These are phyloP conservation scores for Patella pellucida DNA, from an alignment of 2,888 invertebrate species.

Conservation along the genomic window DNA sequence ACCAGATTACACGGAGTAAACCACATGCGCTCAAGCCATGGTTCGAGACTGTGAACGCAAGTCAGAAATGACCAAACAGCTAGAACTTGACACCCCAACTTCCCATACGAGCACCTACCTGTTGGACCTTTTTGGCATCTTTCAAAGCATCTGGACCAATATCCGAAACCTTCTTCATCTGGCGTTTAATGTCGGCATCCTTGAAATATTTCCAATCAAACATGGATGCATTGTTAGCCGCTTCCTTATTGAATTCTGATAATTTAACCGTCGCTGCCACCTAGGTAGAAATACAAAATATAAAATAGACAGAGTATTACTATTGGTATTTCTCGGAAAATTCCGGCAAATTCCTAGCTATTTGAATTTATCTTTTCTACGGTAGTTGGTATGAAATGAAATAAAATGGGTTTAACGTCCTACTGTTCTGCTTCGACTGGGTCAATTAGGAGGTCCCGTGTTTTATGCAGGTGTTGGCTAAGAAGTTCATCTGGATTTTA, in stretches of 20 bases:
- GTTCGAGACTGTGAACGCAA: too few species aligned
- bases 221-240: slow-evolving; percentile 81
- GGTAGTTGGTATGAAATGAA: too few species aligned
- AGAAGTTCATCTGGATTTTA: too few species aligned
- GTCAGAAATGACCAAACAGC: too few species aligned
- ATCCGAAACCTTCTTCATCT: slow-evolving; percentile 81
- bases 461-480: too few species aligned
- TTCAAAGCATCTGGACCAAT: slow-evolving; percentile 80
- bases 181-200: slow-evolving; percentile 79
- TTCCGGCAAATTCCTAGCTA: too few species aligned
- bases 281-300: slow-evolving; percentile 37
- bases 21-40: too few species aligned
- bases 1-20: too few species aligned
- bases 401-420: too few species aligned
- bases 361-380: neutral
- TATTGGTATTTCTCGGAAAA: too few species aligned
- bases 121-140: slow-evolving; percentile 36
- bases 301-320: neutral
- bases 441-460: too few species aligned
- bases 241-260: slow-evolving; percentile 78
- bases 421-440: too few species aligned
- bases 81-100: neutral
- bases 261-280: slow-evolving; percentile 44
- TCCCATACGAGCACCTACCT: slow-evolving; percentile 30
- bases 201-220: slow-evolving; percentile 83